These are phyloP conservation scores for Promerops cafer DNA, from an alignment of 2,113 vertebrate species.

Conservation along the genomic window DNA sequence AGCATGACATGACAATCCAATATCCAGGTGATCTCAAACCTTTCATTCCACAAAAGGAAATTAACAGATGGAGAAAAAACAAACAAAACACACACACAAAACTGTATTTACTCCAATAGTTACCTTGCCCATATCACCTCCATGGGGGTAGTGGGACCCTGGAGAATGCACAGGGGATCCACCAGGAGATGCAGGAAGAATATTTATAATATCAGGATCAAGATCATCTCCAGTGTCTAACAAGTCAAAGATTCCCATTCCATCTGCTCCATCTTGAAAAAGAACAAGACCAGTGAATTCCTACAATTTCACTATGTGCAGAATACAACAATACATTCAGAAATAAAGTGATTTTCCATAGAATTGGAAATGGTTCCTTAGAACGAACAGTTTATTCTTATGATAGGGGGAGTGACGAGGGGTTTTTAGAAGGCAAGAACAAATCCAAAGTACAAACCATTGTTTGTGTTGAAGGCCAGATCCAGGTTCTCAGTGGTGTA, in stretches of 20 bases:
- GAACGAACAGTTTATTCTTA: not conserved
- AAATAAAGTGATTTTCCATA: not conserved
- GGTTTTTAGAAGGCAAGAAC: not conserved
- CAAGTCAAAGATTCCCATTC: constrained; percentile 91
- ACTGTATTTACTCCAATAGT: not conserved
- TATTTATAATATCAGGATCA: constrained; percentile 95
- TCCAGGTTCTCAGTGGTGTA: constrained; percentile 90
- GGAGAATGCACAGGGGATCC: constrained; percentile 94
- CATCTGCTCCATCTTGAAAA: constrained; percentile 86
- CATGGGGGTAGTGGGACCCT: constrained; percentile 92
- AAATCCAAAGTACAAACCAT: constrained; percentile 71
- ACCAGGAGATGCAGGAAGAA: constrained; percentile 90
- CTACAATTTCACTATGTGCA: not conserved
- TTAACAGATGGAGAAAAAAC: not conserved
- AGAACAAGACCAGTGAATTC: not conserved
- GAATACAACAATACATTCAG: not conserved
- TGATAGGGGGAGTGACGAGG: fast-evolving
- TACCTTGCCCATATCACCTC: constrained; percentile 93
- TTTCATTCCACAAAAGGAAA: not conserved
- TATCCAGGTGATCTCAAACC: not conserved
- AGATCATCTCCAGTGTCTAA: constrained; percentile 88
- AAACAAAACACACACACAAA: not conserved
- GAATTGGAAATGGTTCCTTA: not conserved
- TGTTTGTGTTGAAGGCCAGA: constrained; percentile 92
- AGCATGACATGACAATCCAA: not conserved